A percentile compares a stretch with the other conserved stretches of the same genome.
These are phyloP conservation scores for Drosophila oshimai DNA, from an alignment of 1,140 invertebrate species.

Conservation along the genomic window DNA sequence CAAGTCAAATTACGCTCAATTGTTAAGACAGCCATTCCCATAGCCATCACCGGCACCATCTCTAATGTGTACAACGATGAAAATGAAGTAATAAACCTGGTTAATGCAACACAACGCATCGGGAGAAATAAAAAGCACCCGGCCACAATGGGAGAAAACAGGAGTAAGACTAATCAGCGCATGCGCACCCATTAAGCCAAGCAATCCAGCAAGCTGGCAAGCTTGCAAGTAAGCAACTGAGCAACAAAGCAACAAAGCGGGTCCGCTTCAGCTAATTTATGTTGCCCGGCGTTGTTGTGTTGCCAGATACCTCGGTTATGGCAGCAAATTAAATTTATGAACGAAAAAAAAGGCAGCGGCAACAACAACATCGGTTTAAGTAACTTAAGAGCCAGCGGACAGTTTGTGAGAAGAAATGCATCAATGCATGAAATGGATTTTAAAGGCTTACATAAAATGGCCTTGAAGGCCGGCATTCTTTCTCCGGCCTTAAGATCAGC, in stretches of 20 bases:
- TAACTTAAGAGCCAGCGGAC: conserved; percentile 33
- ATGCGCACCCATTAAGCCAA: conserved; percentile 55
- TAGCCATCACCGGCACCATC: conserved; percentile 42
- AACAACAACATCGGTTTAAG: conserved; percentile 9
- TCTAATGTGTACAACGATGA: conserved; percentile 58
- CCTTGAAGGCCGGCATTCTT: conserved; percentile 70
- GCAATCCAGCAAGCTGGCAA: neutral
- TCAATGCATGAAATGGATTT: conserved; percentile 80
- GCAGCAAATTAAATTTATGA: conserved; percentile 63
- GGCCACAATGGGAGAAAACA: conserved; percentile 54
- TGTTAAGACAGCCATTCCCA: conserved; percentile 38
- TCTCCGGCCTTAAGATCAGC: conserved; percentile 9
- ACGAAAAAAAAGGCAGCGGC: conserved; percentile 28
- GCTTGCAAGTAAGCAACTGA: conserved; percentile 2
- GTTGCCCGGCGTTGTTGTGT: conserved; percentile 8
- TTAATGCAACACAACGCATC: conserved; percentile 65
- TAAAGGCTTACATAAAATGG: conserved; percentile 80
- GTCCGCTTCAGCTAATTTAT: conserved; percentile 56
- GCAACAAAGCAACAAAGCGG: conserved; percentile 42
- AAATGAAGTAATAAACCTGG: conserved; percentile 72
- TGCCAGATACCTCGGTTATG: conserved; percentile 49
- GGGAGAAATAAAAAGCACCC: conserved; percentile 31
- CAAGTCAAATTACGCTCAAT: conserved; percentile 54
- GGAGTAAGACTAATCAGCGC: conserved; percentile 57
- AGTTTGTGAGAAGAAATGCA: conserved; percentile 73